Evolutionary conservation across 2,888 invertebrate genomes (phyloP).

Genomic region (Lithodes maja): DNA sequence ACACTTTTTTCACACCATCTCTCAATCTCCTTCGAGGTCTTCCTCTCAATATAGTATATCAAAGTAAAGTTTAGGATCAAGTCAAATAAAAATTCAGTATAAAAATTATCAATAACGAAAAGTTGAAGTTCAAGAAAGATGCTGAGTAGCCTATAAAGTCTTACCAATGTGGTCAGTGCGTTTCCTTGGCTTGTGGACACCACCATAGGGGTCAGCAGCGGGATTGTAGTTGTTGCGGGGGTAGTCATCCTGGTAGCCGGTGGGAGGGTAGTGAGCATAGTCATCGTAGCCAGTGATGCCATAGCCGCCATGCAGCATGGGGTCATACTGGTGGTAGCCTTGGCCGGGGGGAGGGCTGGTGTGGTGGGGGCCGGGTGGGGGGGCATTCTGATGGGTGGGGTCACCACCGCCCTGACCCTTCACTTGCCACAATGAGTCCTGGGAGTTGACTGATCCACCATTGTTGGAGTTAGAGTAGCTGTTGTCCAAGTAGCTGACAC

Average conservation of each 20-base stretch:
- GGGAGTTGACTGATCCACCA: slow-evolving; percentile 95
- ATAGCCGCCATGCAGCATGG: slow-evolving; percentile 84
- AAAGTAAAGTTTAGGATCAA: no score
- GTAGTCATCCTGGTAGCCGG: slow-evolving; percentile 78
- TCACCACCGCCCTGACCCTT: slow-evolving; percentile 78
- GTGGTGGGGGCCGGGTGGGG: slow-evolving; percentile 68
- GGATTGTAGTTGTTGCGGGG: slow-evolving; percentile 70
- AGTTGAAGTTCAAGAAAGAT: no score
- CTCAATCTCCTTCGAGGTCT: no score
- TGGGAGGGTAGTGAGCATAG: slow-evolving; percentile 87
- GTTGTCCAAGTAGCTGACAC: slow-evolving; percentile 92
- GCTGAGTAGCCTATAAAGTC: slow-evolving; percentile 72
- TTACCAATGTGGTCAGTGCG: slow-evolving; percentile 90
- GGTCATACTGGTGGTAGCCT: slow-evolving; percentile 72
- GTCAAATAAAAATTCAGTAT: no score
- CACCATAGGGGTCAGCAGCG: slow-evolving; percentile 86
- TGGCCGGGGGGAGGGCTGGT: slow-evolving; percentile 51
- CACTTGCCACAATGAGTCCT: slow-evolving; percentile 95
- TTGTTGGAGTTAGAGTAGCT: slow-evolving; percentile 95
- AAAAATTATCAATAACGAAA: no score
- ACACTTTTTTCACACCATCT: no score
- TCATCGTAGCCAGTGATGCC: slow-evolving; percentile 83
- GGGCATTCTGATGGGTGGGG: slow-evolving; percentile 79
- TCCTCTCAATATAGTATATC: no score
- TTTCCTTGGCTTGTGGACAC: slow-evolving; percentile 93